A percentile compares a stretch with the other conserved stretches of the same genome.
Conservation (phyloP, 2,888 invertebrate genomes). For the Lagria hirta region DNA sequence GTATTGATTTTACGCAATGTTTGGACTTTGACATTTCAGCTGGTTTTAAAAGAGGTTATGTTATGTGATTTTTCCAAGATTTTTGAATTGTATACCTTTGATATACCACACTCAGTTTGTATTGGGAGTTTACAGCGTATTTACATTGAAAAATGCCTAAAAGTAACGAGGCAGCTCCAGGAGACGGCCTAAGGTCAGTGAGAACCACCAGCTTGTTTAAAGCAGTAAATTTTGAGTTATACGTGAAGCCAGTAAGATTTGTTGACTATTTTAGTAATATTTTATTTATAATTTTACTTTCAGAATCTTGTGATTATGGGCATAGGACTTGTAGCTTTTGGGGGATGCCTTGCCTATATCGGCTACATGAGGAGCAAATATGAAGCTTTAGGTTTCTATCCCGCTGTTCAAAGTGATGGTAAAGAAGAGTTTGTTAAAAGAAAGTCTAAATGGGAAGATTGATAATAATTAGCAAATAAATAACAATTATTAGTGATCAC, state of each 20-base stretch:
- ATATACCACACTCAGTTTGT: no score
- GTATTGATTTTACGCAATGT: no score
- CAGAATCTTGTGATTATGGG: conserved; percentile 87
- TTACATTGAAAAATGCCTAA: conserved; percentile 25
- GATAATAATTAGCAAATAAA: conserved; percentile 2
- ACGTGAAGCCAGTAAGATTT: conserved; percentile 86
- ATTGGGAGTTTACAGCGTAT: no score
- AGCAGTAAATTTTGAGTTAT: conserved; percentile 85
- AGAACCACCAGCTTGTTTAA: conserved; percentile 75
- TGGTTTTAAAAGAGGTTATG: no score
- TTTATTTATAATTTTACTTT: conserved; percentile 1
- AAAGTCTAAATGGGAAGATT: conserved; percentile 75
- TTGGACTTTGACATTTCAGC: no score
- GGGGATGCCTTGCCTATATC: conserved; percentile 76
- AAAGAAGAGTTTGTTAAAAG: conserved; percentile 72
- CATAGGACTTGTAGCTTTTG: conserved; percentile 73
- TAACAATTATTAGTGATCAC: conserved; percentile 2
- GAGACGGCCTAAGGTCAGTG: conserved; percentile 76
- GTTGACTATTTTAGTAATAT: no score
- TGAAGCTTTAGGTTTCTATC: conserved; percentile 77
- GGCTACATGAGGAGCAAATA: conserved; percentile 83
- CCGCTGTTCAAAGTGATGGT: conserved; percentile 77
- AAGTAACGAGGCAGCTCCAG: conserved; percentile 55
- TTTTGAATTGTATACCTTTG: no score
- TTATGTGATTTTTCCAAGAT: no score